Conservation (phyloP, 2,797 vertebrate genomes). For the Acridotheres tristis region DNA sequence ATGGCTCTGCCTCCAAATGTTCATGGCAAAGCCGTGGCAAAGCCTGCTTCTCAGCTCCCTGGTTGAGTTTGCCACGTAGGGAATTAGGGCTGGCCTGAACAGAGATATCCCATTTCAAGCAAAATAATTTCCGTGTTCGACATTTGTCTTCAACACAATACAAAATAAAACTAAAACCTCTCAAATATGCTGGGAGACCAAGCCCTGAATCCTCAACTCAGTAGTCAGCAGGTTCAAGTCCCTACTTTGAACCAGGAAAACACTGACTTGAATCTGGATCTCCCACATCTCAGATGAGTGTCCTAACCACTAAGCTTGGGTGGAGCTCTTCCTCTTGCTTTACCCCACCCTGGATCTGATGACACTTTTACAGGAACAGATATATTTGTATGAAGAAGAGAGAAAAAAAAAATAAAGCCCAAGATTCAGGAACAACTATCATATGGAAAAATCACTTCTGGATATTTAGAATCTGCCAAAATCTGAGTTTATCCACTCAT, state of each 20-base stretch:
- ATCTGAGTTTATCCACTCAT: not conserved
- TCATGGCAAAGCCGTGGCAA: not conserved
- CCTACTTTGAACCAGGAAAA: slow-evolving; percentile 54
- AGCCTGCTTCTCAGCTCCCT: not conserved
- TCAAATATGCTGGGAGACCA: not conserved
- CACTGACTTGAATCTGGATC: slow-evolving; percentile 16
- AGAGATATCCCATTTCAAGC: not conserved
- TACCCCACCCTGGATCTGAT: slow-evolving; percentile 62
- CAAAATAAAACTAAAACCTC: not conserved
- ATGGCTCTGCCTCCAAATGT: slow-evolving; percentile 18
- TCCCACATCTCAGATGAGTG: slow-evolving; percentile 45
- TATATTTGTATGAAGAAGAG: not conserved
- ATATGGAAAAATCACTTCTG: not conserved
- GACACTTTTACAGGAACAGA: slow-evolving; percentile 58
- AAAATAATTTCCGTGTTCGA: not conserved
- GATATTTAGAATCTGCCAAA: not conserved
- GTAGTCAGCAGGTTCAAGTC: slow-evolving; percentile 19
- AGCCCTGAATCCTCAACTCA: not conserved
- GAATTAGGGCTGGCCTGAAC: not conserved
- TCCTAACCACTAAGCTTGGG: slow-evolving; percentile 61
- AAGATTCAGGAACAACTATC: not conserved
- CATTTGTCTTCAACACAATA: not conserved
- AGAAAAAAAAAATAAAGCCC: no score
- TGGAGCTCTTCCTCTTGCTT: slow-evolving; percentile 63
- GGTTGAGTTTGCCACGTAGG: not conserved